Evolutionary conservation across 2,797 vertebrate species (phyloP).

Genomic region (Trachurus trachurus): DNA sequence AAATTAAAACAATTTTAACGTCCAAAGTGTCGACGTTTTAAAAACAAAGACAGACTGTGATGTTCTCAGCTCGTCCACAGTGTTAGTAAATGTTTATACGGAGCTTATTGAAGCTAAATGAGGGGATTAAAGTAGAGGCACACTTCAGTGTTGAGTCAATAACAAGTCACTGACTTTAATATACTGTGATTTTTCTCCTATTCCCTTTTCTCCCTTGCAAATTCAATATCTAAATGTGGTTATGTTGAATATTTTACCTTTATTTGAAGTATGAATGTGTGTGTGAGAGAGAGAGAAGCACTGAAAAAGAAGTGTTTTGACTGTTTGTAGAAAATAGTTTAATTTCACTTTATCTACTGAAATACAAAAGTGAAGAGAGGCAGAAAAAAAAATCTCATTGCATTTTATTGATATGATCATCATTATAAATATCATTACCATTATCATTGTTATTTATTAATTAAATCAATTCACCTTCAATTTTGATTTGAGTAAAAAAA

Average conservation of each 20-base stretch:
- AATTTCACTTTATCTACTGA: conserved; percentile 75
- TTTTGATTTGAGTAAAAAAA: conserved; percentile 70
- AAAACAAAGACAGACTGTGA: too few relatives aligned
- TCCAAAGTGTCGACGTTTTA: not conserved
- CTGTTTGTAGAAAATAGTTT: conserved; percentile 77
- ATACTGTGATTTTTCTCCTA: not conserved
- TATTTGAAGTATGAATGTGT: not conserved
- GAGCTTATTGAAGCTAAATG: too few relatives aligned
- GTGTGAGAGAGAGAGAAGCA: conserved; percentile 4
- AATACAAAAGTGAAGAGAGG: conserved; percentile 79
- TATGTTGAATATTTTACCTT: not conserved
- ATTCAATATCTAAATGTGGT: not conserved
- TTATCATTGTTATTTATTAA: conserved; percentile 84
- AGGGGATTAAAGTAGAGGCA: not conserved
- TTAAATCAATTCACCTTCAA: conserved; percentile 68
- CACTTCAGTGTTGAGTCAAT: not conserved
- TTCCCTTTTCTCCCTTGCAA: not conserved
- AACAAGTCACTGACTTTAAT: not conserved
- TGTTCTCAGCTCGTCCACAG: too few relatives aligned
- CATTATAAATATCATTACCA: conserved; percentile 88
- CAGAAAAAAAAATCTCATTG: conserved; percentile 77
- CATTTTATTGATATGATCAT: conserved; percentile 85
- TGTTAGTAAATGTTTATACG: not conserved
- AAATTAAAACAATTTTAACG: too few relatives aligned
- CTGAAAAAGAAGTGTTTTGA: conserved; percentile 14